Base-by-base conservation (phyloP, 2,888 invertebrate species). In the Eulithis prunata region DNA sequence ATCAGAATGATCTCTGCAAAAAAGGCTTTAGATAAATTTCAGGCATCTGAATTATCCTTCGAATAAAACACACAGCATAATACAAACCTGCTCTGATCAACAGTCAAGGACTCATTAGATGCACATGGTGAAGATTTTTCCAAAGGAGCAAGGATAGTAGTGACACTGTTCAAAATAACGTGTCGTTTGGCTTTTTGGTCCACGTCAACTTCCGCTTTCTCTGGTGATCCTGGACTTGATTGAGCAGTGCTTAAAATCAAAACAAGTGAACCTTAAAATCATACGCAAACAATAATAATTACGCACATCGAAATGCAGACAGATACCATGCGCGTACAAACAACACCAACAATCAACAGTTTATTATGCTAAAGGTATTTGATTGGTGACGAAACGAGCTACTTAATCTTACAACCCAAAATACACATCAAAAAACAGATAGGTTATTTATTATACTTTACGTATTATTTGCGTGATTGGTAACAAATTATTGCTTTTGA, bases 41-140 rank as follows among this genome's bases (percentile, higher is more conserved):
- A 63, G 47, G 45, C n/a, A 58, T 56, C 14, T 62, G 43, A 51
- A 14, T 28, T 2, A 52, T 32, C 6, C 55, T 59, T 13, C 32
- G 41, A 8, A 47, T 28, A 49, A 11, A 41, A 32, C 41, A 10
- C 0, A 53, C 3, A 21, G 57, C 41, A 32, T 56, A n/a, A 38
- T 53, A 68, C 57, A 64, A 78, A 92, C 93, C 91, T 89, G 84
- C 95, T 96, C 57, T 94, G 90, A 82, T 97, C 97, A 75, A 96
- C 96, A n/a, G 96, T 95, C 71, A 97, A 88, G 11, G 97, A 97
- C 86, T 97, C 97, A 77, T 96, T 97, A 43, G 97, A 97, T 56
- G 96, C 97, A 86, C 97, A 97, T 7, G 96, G 96, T 5, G 96
- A 96, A 32, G 93, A 84, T 75, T 94, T 94, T 74, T 94, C 91